Percentiles rank a stretch among this genome's conserved stretches.
Evolutionary conservation across 2,113 vertebrate species (phyloP).

Genomic region (Hassar affinis): DNA sequence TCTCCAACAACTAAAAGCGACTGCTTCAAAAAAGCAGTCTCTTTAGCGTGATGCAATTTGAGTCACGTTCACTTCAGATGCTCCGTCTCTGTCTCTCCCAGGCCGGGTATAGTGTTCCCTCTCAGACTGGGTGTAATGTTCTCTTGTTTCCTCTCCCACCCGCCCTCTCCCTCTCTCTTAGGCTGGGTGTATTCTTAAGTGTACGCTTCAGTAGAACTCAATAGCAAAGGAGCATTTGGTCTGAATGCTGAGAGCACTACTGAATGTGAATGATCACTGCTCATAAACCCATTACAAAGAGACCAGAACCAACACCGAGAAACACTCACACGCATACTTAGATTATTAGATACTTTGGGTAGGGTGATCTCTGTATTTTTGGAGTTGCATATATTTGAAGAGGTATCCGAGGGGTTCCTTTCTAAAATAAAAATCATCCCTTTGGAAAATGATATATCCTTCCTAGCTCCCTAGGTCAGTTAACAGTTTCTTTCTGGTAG

Average conservation of each 20-base stretch:
- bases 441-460: no score
- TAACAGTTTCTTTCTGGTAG: background rate
- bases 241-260: slow-evolving; percentile 70
- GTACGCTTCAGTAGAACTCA: slow-evolving; percentile 70
- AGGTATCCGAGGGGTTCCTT: background rate
- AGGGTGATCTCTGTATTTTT: no score
- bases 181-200: slow-evolving; percentile 62
- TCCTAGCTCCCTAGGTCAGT: no score
- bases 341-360: background rate
- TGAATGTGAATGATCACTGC: slow-evolving; percentile 70
- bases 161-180: slow-evolving; percentile 42
- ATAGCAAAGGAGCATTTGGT: slow-evolving; percentile 68
- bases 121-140: slow-evolving; percentile 36
- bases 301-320: slow-evolving; percentile 16
- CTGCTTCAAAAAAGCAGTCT: slow-evolving; percentile 14
- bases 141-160: slow-evolving; percentile 31
- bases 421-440: background rate
- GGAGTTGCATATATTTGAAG: background rate
- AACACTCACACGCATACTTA: background rate
- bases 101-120: slow-evolving; percentile 29
- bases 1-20: background rate
- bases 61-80: slow-evolving; percentile 29
- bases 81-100: slow-evolving; percentile 18
- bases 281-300: slow-evolving; percentile 63
- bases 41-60: slow-evolving; percentile 24